Base-by-base conservation (phyloP, 2,888 invertebrate species). In the Andrena flavipes region DNA sequence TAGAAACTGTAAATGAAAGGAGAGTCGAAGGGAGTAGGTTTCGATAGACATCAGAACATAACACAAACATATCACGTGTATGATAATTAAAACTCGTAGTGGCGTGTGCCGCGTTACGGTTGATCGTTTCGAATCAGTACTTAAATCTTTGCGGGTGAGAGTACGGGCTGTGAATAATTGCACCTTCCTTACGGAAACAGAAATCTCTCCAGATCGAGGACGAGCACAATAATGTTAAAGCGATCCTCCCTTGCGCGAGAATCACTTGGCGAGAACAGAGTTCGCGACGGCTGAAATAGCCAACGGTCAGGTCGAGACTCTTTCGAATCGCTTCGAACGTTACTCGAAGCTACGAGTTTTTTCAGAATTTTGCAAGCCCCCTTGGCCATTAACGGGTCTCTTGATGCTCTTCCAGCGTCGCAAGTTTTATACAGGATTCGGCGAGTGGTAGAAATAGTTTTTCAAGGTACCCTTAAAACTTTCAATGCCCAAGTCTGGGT, bases 91-190 rank as follows among this genome's bases (percentile, higher is more conserved):
- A 70, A 51, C 59, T 51, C 42, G 67, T 60, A 64, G 30, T 48
- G 29, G 60, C 26, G 35, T 63, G 29, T 56, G 49, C 35, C 73
- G 62, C 70, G 72, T 54, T 42, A 59, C 78, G 73, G 75, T 68
- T 59, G 73, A 76, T 70, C 76, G 68, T 72, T 69, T 42, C 29
- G 73, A 73, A 75, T 56, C 60, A 60, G 84, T 82, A 85, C 84
- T 85, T 80, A 84, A 72, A 81, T 81, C 75, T 70, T 83, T 87
- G 82, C 35, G 74, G 75, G 70, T 82, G 76, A 81, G 78, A 85
- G 82, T 74, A 85, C 67, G 83, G 88, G 88, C 88, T 88, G 88
- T 88, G 88, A 88, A 77, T 88, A 82, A 79, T 78, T 78, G 84
- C 87, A 76, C 76, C 74, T 85, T 82, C 56, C 49, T 76, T 81